Base-by-base conservation (phyloP, 2,888 invertebrate genomes). In the Apotomis turbidana region DNA sequence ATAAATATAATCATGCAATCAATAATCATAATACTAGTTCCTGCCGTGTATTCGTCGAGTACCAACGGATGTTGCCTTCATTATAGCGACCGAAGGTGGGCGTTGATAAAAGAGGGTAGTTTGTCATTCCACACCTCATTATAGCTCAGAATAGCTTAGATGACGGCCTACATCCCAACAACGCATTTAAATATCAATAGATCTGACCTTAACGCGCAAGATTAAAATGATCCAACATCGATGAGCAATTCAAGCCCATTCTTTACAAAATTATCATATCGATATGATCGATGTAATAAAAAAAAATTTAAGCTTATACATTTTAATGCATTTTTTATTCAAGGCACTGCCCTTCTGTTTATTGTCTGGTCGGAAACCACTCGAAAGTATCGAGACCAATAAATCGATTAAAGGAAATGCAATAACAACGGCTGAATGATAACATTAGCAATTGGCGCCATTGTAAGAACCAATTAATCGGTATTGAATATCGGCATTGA, bases 61-160 rank as follows among this genome's bases (percentile, higher is more conserved):
- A 15, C 64, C 64, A 15, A 81, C 79, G 79, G 79, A 80, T 79
- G 74, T 78, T 80, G 80, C 77, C 68, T 81, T 81, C 83, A 80
- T 84, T 83, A 80, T 75, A 79, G 76, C 81, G 80, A 77, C 83
- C 78, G 80, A 80, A 79, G 79, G 87, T 88, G 86, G 89, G 88
- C 87, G 88, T 81, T 86, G 85, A 85, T 84, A 81, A 80, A 88
- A 82, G 80, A 85, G 86, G 83, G 83, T 87, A 87, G 85, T 89
- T 89, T 88, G 84, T 90, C 87, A 88, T 87, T 83, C 78, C 80
- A 84, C 81, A 81, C 80, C 84, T 87, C 85, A 87, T 89, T 87
- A 87, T 80, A 46, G 44, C 60, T 27, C 9, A 13, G 63, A 51
- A 71, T 73, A 72, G 71, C 60, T 75, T 68, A 80, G 78, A 82